Percentiles rank a stretch among this genome's conserved stretches.
Conservation (phyloP, 2,113 vertebrate genomes). For the Chaetura pelagica region DNA sequence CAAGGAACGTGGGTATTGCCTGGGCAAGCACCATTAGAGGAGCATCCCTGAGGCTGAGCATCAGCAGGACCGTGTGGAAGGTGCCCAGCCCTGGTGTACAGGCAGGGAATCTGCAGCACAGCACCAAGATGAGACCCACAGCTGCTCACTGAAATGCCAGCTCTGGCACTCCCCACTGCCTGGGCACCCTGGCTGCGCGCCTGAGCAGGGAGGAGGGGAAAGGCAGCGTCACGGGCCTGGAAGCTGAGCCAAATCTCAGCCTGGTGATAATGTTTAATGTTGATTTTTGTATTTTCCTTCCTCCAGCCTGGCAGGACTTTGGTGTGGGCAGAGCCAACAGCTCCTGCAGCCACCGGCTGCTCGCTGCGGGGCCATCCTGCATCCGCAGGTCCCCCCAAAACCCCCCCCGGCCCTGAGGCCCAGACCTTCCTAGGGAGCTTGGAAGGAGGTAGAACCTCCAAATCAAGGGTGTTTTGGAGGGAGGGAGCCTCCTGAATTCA, state of each 20-base stretch:
- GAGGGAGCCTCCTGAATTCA: background rate
- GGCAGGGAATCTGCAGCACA: rapidly evolving
- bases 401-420: background rate
- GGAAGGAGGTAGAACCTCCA: background rate
- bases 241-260: background rate
- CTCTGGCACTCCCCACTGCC: background rate
- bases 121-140: rapidly evolving
- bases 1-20: rapidly evolving
- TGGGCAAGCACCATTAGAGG: rapidly evolving
- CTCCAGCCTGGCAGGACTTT: background rate
- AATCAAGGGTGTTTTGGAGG: background rate
- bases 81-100: background rate
- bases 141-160: background rate
- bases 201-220: background rate
- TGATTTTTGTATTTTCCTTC: constrained; percentile 4
- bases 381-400: rapidly evolving
- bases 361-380: background rate
- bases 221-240: background rate
- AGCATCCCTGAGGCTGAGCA: background rate
- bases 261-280: background rate
- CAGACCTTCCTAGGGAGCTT: background rate
- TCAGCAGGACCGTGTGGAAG: rapidly evolving
- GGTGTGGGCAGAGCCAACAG: background rate
- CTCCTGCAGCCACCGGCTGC: background rate
- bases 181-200: background rate